phyloP scores from a whole-genome alignment of 2,888 invertebrate species.

The Gortyna flavago region DNA sequence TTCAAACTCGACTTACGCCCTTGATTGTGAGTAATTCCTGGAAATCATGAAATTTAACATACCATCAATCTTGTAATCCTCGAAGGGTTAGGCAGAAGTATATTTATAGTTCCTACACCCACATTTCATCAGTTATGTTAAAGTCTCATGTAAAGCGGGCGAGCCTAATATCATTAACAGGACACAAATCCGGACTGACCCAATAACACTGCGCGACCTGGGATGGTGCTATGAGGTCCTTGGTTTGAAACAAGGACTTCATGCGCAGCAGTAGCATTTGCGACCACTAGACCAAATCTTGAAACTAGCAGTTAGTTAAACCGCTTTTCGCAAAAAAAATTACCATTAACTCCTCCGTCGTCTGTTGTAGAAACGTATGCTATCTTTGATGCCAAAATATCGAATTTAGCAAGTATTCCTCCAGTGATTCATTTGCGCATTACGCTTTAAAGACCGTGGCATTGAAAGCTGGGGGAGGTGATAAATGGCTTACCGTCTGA shows the following conservation, averaged over 20 bases:
- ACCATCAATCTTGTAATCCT: not conserved
- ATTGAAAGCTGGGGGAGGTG: constrained; percentile 42
- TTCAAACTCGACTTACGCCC: not conserved
- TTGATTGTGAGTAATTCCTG: not conserved
- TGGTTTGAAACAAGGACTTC: not conserved
- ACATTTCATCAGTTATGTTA: not conserved
- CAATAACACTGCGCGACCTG: not conserved
- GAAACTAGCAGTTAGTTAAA: not conserved
- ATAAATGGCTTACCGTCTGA: constrained; percentile 41
- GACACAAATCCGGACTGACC: too few species aligned
- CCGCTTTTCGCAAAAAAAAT: not conserved
- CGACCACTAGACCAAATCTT: not conserved
- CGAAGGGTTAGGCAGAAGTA: not conserved
- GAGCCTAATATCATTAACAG: too few species aligned
- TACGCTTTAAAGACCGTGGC: constrained; percentile 41
- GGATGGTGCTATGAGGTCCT: not conserved
- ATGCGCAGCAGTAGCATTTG: not conserved
- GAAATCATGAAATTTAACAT: not conserved
- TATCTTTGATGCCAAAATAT: constrained; percentile 15
- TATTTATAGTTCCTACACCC: not conserved
- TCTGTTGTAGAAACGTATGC: not conserved
- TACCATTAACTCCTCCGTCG: not conserved
- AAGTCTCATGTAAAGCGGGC: not conserved
- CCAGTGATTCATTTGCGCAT: constrained; percentile 43
- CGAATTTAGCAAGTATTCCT: constrained; percentile 3